Evolutionary conservation across 2,888 invertebrate species (phyloP), one percentile per base, ranked within the genome.

Genomic region (Acrobasis suavella): DNA sequence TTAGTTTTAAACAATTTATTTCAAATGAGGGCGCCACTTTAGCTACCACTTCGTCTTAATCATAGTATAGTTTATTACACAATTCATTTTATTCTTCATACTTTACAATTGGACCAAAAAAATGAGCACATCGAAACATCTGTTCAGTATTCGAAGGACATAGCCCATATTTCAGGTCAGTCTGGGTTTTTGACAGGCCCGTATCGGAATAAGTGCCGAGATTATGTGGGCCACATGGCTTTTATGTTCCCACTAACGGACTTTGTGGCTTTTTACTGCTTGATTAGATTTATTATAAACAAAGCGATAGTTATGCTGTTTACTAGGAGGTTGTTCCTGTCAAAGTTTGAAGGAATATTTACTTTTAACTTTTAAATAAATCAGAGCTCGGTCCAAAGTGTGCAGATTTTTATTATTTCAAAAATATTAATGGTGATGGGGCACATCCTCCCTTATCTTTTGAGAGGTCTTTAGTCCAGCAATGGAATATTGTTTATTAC

Each of bases 181-280:
- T 58, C 17, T 49, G 38, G 22, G 17, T 39, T 51, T 60, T 51
- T 60, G 60, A 60, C 60, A 42, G 52, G 52, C 15, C 60, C 22
- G 22, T 14, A 22, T 51, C 22, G 60, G 9, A 22, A 51, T 22
- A 60, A 55, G 49, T 62, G 38, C 55, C 50, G 62, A 62, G 62
- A 62, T 62, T 62, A 62, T 16, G n/a, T n/a, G 32, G 10, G 50
- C 55, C 62, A 62, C 49, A 16, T 62, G 62, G 37, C 37, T 49
- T 62, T 62, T 46, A 55, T 62, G 46, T 49, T 16, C 37, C 49
- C 50, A 38, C 37, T 62, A 55, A 55, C 50, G 49, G 55, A 42
- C 49, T 49, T 50, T 17, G 51, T 51, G 60, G 60, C n/a, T 60
- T 51, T 16, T 56, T 8, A 42, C 39, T 42, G 17, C 46, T 42